These are phyloP conservation scores for Trissolcus brochymenae DNA, from an alignment of 2,888 invertebrate genomes.

Conservation along the genomic window DNA sequence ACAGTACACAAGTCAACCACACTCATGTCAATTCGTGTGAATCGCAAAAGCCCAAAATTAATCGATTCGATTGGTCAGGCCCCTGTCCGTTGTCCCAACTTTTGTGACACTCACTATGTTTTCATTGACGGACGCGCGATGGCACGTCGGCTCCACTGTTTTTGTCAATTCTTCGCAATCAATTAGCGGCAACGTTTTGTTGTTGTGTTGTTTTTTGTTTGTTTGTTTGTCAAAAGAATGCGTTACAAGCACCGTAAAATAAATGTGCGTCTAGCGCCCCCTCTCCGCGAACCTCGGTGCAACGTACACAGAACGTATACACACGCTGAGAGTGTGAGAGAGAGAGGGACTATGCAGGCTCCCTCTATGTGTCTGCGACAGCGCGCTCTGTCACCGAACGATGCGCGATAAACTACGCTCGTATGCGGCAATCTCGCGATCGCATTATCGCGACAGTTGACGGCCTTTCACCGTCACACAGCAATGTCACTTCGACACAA, in stretches of 20 bases:
- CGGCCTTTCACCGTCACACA: slow-evolving; percentile 36
- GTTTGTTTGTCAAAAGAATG: too few species aligned
- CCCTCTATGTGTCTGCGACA: slow-evolving; percentile 25
- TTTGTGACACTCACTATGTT: not conserved
- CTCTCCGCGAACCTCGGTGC: slow-evolving; percentile 19
- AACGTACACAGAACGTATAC: slow-evolving; percentile 35
- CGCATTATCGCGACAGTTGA: slow-evolving; percentile 28
- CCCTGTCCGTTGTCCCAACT: not conserved
- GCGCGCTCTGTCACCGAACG: slow-evolving; percentile 40
- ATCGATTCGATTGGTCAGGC: not conserved
- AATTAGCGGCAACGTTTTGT: too few species aligned
- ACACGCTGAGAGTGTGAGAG: slow-evolving; percentile 20
- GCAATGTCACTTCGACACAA: slow-evolving; percentile 40
- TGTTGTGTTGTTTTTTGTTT: too few species aligned
- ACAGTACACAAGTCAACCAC: slow-evolving; percentile 35
- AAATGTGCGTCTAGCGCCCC: slow-evolving; percentile 6
- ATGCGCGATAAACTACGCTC: slow-evolving; percentile 29
- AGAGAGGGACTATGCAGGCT: slow-evolving; percentile 8
- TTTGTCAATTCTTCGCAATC: too few species aligned
- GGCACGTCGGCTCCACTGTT: too few species aligned
- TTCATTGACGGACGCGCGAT: too few species aligned
- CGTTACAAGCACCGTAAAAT: not conserved
- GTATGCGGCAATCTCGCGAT: slow-evolving; percentile 23
- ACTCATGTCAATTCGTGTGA: not conserved
- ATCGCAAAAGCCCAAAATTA: not conserved